Base-by-base conservation (phyloP, 2,797 vertebrate species). In the Pogonophryne albipinna region DNA sequence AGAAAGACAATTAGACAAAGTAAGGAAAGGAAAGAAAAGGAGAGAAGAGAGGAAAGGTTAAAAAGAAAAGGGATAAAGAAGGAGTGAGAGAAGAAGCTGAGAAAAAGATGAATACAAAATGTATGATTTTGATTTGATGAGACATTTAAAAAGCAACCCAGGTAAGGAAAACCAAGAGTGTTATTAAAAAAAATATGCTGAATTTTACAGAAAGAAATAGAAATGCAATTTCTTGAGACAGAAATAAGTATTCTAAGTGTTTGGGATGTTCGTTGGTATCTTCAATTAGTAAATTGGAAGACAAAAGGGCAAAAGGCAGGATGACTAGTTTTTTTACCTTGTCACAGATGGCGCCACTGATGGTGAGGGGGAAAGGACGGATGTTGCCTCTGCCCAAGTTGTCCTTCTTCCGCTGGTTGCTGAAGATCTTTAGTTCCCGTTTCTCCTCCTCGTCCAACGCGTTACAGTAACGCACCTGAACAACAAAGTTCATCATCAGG, bases 401-500 rank as follows among this genome's bases (percentile, higher is more conserved):
- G 78, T 99, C 98, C 51, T 98, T 96, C 88, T 99, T 99, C 75
- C 98, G 94, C 85, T 99, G 98, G 87, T 95, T 98, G 89, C 98
- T 99, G 93, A 99, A 99, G 52, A 99, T 94, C 87, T 98, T 98
- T 41, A 99, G 95, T 86, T 99, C 98, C 76, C 97, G 94, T 85
- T 98, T 99, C 87, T 99, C 98, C 41, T 99, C 98, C 79, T 99
- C 98, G 20, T 99, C 97, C 95, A 99, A 80, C 0, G 95, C 96
- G 82, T 97, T 99, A 82, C 98, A 99, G 23, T 99, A 99, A 67
- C 92, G 90, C 19, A 94, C 91, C 93, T 94, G 63, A 57, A 68
- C 57, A 74, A 79, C 62, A 76, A 3, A 3, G 9, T 31, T 60
- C 34, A 42, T 72, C 70, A 70, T 74, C 16, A 80, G 38, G 7